Base-by-base conservation (phyloP, 2,888 invertebrate genomes). In the Dicyrtomina minuta region DNA sequence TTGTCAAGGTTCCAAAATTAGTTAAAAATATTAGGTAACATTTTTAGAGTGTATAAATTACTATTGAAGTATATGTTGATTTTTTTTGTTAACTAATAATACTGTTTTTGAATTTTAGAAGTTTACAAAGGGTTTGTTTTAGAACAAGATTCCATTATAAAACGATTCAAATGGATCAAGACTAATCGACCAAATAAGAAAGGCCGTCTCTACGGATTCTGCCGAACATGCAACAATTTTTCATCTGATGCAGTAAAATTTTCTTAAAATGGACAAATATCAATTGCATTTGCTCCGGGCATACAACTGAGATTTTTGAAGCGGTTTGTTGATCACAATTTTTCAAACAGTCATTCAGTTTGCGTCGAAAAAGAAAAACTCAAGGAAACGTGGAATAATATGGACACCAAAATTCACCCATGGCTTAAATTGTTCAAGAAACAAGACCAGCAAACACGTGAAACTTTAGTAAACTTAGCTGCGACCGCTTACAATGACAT, bases 221-320 rank as follows among this genome's bases (percentile, higher is more conserved):
- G 56, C n/a, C n/a, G n/a, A 12, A 15, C 39, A 17, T 56, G 56
- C 24, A n/a, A 2, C 39, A 17, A 56, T 17, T 56, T 56, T 15
- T 17, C 27, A 4, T 13, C 4, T 13, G 56, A 26, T 4, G 56
- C 56, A 4, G n/a, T 56, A 3, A n/a, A 13, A n/a, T 15, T 33
- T 33, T 27, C 33, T 56, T n/a, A 33, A 13, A 56, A 56, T 10
- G 56, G 56, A 1, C 27, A 39, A 1, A 15, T 56, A 10, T 39
- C 56, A 24, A 56, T 56, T 12, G 56, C 33, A 3, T 33, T 56
- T 33, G n/a, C 27, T n/a, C 56, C 56, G 1, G 56, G 56, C 13
- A 56, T 56, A 8, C n/a, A n/a, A n/a, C n/a, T n/a, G n/a, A 27
- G 56, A 56, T 56, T 27, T 33, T n/a, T 27, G 1, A 56, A 26